phyloP scores from a whole-genome alignment of 2,888 invertebrate genomes.

The Sinhomidia bicolor region DNA sequence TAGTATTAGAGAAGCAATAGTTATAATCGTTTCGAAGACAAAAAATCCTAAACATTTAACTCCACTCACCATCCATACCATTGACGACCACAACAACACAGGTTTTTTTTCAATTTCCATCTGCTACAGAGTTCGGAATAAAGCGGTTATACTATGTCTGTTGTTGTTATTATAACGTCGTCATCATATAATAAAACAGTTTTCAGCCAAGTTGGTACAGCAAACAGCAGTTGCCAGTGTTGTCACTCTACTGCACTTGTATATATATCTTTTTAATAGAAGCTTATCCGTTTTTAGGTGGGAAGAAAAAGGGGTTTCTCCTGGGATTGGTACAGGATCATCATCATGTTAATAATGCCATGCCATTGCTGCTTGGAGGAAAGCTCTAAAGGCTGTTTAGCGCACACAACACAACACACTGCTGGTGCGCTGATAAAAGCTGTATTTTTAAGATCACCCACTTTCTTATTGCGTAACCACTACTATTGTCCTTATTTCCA shows the following conservation, averaged over 20 bases:
- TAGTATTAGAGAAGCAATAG: background rate
- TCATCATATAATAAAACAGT: background rate
- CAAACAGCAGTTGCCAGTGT: background rate
- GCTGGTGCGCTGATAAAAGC: background rate
- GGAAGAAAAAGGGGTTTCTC: constrained; percentile 42
- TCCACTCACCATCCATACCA: constrained; percentile 31
- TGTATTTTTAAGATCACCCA: constrained; percentile 6
- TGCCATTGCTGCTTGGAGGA: background rate
- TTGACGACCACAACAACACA: constrained; percentile 7
- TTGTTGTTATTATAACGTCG: constrained; percentile 27
- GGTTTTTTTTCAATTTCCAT: constrained; percentile 1
- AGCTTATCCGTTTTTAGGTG: constrained; percentile 3
- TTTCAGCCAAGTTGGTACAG: background rate
- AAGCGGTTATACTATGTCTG: constrained; percentile 42
- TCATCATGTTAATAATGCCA: background rate
- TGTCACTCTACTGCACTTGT: background rate
- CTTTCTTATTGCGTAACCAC: constrained; percentile 16
- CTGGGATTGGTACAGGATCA: constrained; percentile 41
- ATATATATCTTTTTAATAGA: background rate
- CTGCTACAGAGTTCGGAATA: constrained; percentile 32
- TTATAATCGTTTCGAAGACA: background rate
- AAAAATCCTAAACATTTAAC: constrained; percentile 3
- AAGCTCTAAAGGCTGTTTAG: background rate
- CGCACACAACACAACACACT: background rate
- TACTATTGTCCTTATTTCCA: constrained; percentile 34